Evolutionary conservation across 2,888 invertebrate genomes (phyloP).

Genomic region (Tipula lateralis): DNA sequence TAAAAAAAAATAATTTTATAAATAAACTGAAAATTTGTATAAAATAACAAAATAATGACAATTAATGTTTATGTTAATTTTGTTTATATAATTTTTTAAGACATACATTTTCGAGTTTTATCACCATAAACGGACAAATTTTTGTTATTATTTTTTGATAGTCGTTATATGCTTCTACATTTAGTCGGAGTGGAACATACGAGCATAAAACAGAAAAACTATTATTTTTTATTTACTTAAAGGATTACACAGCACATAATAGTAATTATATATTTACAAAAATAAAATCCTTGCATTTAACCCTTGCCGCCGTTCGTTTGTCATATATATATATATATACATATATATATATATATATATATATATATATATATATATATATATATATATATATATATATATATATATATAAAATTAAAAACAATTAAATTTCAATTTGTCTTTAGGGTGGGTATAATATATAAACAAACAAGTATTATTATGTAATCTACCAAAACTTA

Average conservation of each 20-base stretch:
- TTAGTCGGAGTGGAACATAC: neutral
- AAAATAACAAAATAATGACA: constrained; percentile 24
- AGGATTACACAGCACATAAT: neutral
- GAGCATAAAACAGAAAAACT: neutral
- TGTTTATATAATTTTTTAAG: constrained; percentile 6
- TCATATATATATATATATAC: neutral
- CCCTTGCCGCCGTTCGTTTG: neutral
- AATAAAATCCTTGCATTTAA: constrained; percentile 7
- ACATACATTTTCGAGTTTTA: neutral
- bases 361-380: neutral
- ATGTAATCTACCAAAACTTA: neutral
- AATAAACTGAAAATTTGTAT: constrained; percentile 24
- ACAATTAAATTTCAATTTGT: neutral
- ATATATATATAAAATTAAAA: neutral
- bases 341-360: neutral
- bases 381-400: neutral
- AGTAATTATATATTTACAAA: neutral
- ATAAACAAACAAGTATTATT: no score
- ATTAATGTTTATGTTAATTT: constrained; percentile 11
- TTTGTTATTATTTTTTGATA: neutral
- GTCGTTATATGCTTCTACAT: neutral
- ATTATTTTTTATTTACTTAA: neutral
- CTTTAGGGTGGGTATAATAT: neutral
- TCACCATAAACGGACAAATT: neutral
- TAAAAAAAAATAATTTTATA: neutral